Percentiles rank a stretch among this genome's conserved stretches.
phyloP scores from a whole-genome alignment of 2,888 invertebrate species.

The Laothoe populi region DNA sequence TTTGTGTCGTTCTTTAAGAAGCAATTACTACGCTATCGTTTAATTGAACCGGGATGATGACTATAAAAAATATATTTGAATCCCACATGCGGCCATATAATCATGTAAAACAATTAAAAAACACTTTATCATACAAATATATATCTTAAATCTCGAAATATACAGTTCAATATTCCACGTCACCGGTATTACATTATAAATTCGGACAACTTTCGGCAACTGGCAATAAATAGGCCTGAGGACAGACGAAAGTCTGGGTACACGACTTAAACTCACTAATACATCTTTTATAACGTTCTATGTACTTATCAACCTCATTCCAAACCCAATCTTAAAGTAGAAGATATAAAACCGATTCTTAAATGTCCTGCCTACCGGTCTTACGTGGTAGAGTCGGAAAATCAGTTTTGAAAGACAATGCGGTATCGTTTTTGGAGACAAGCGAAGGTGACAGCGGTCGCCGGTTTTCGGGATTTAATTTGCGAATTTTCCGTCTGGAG shows the following conservation, averaged over 20 bases:
- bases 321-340: constrained; percentile 32
- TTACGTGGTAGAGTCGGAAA: constrained; percentile 25
- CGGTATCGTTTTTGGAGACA: constrained; percentile 76
- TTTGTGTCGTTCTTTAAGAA: neutral
- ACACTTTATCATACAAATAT: constrained; percentile 13
- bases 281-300: constrained; percentile 37
- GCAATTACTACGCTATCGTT: neutral
- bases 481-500: constrained; percentile 64
- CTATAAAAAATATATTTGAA: constrained; percentile 20
- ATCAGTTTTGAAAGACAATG: constrained; percentile 63
- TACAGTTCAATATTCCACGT: constrained; percentile 32
- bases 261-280: constrained; percentile 66
- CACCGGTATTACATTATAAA: constrained; percentile 57
- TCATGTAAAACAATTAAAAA: constrained; percentile 25
- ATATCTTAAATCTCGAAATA: constrained; percentile 26
- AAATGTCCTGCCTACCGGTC: constrained; percentile 22
- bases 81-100: constrained; percentile 10
- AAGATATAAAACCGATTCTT: constrained; percentile 38
- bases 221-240: constrained; percentile 72
- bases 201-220: constrained; percentile 65
- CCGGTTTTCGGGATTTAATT: constrained; percentile 73
- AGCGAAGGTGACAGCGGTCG: constrained; percentile 72
- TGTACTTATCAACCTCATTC: constrained; percentile 26
- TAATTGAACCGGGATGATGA: constrained; percentile 14
- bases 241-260: constrained; percentile 68